These are phyloP conservation scores for Ips typographus DNA, from an alignment of 1,140 invertebrate genomes.

Conservation along the genomic window DNA sequence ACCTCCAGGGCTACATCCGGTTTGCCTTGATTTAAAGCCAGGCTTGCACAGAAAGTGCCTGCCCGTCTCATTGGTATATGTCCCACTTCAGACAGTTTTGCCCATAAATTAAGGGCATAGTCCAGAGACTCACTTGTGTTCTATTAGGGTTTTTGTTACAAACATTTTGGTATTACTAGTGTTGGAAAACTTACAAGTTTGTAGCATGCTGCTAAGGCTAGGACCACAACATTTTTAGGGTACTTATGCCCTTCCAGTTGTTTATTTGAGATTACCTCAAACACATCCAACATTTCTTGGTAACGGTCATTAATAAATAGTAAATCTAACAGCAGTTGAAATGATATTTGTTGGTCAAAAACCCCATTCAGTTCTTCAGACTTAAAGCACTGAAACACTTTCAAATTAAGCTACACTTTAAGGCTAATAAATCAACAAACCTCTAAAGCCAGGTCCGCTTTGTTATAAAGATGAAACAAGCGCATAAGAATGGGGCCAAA, in stretches of 20 bases:
- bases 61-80: conserved; percentile 61
- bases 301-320: conserved; percentile 71
- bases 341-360: conserved; percentile 72
- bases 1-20: conserved; percentile 70
- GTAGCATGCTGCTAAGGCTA: conserved; percentile 71
- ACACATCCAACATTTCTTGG: conserved; percentile 65
- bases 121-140: conserved; percentile 70
- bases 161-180: neutral
- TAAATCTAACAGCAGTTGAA: conserved; percentile 71
- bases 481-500: conserved; percentile 86
- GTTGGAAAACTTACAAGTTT: conserved; percentile 64
- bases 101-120: conserved; percentile 63
- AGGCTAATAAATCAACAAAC: conserved; percentile 44
- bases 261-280: conserved; percentile 60
- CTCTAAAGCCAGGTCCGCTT: conserved; percentile 66
- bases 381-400: conserved; percentile 62
- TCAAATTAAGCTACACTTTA: conserved; percentile 9
- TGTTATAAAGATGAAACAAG: conserved; percentile 70
- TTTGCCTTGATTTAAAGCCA: conserved; percentile 69
- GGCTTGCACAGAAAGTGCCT: conserved; percentile 60
- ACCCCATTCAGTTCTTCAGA: conserved; percentile 61
- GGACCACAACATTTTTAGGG: conserved; percentile 66
- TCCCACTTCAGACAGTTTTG: conserved; percentile 58
- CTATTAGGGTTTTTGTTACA: conserved; percentile 51
- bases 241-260: conserved; percentile 62